Evolutionary conservation across 2,797 vertebrate species (phyloP), one percentile per base, ranked within the genome.

Genomic region (Rhynchonycteris naso): DNA sequence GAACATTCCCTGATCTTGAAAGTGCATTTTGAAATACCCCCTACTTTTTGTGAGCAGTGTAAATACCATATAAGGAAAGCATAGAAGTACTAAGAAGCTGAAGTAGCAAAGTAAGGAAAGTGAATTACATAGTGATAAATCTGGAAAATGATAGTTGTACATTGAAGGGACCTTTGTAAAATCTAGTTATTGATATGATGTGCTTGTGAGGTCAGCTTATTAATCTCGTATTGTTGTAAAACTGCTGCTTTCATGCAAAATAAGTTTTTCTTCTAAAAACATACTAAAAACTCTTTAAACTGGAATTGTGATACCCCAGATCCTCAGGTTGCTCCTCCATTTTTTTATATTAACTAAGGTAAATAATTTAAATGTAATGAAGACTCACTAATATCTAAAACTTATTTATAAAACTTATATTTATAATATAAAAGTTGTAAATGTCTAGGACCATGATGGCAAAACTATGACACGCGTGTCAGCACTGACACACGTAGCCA

Each of bases 51-150:
- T 43, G 43, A 43, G 43, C 43, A 43, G 43, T 43, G 43, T 95
- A 84, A 92, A 88, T 85, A 91, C 69, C 94, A 79, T 89, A 91
- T 90, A 80, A 96, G 78, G 92, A 90, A 92, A 95, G 71, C 65
- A 88, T 76, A 75, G 16, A 84, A 89, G 75, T 86, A 87, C 63
- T 90, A 89, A 91, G 28, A 91, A 90, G 43, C 52, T 93, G 19
- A 18, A 92, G 13, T 94, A 92, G 80, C 26, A 79, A 30, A 88
- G 30, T 63, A 92, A 96, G 69, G 28, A 88, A 86, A 63, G 35
- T 94, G 78, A 94, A 91, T 90, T 74, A 75, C 15, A 75, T 56
- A 84, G 58, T 72, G n/a, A 69, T 93, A 56, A 95, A 88, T 91
- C 75, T 92, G 71, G 54, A 94, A 92, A 87, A 71, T 90, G 74